Evolutionary conservation across 2,113 vertebrate species (phyloP), one percentile per base, ranked within the genome.

Genomic region (Calypte anna): DNA sequence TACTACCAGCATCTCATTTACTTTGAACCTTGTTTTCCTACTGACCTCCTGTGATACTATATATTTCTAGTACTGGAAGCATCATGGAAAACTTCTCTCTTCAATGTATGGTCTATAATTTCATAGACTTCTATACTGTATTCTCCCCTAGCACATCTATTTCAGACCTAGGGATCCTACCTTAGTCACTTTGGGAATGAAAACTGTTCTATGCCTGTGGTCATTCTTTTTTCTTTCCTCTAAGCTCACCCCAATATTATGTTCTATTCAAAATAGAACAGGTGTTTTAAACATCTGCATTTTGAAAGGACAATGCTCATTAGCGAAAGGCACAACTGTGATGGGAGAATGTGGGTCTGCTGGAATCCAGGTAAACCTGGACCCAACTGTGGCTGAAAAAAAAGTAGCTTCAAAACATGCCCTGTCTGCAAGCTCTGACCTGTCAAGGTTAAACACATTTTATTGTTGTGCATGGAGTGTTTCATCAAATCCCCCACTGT

Each of bases 61-160:
- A 0, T 53, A 23, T 33, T 21, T 69, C 63, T 44, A 16, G 18
- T 53, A 61, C 15, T 30, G 28, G 8, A 69, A 76, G 7, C 54
- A 14, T 66, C 10, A 27, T 59, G 16, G 20, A 76, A 28, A 89
- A n/a, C 12, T 59, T 76, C 16, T 76, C 33, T 64, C 50, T 83
- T 15, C 51, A 64, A 33, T 18, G n/a, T 14, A 7, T 0, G 0
- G 12, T 36, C n/a, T 59, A 13, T 31, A 58, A 79, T 51, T 50
- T 78, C 9, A 50, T 15, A 51, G 36, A 58, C 11, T 55, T 81
- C 40, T 73, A 7, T 68, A 53, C 24, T 75, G 14, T 69, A 28
- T 72, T 82, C 53, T 11, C 17, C 6, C 9, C 8, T 10, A 58
- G 51, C 5, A 46, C 13, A 6, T 43, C 4, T 66, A 77, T 50